A percentile compares a stretch with the other conserved stretches of the same genome.
Evolutionary conservation across 2,888 invertebrate species (phyloP).

Genomic region (Lycaena phlaeas): DNA sequence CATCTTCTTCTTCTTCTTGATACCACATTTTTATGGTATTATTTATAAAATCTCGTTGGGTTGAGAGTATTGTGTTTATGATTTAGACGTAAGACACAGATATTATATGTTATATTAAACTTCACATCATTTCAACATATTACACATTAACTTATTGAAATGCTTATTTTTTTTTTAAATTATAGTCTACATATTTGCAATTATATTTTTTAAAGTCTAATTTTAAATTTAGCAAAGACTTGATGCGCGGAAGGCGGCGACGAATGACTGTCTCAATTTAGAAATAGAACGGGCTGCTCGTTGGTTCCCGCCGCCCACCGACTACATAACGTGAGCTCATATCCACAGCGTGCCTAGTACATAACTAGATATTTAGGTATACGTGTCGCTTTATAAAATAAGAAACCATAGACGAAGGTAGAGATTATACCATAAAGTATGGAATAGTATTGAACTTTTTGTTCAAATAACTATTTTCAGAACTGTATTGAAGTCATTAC

Average conservation of each 20-base stretch:
- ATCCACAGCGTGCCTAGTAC: not conserved
- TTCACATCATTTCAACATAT: not conserved
- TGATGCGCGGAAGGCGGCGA: slow-evolving; percentile 62
- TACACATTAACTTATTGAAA: slow-evolving; percentile 8
- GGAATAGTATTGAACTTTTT: not conserved
- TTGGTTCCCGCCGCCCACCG: slow-evolving; percentile 24
- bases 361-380: not conserved
- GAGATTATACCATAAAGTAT: not conserved
- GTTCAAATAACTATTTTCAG: too few relatives aligned
- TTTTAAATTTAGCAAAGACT: slow-evolving; percentile 51
- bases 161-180: slow-evolving; percentile 22
- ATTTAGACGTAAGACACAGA: not conserved
- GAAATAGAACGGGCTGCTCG: slow-evolving; percentile 68
- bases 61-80: not conserved
- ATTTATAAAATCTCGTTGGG: not conserved
- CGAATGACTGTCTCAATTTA: slow-evolving; percentile 70
- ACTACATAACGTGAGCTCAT: not conserved
- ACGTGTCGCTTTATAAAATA: not conserved
- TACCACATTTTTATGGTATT: slow-evolving; percentile 76
- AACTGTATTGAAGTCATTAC: not conserved
- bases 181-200: slow-evolving; percentile 18
- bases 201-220: slow-evolving; percentile 15
- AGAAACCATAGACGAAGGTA: not conserved
- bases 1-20: slow-evolving; percentile 86
- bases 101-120: not conserved